Evolutionary conservation across 2,888 invertebrate species (phyloP).

Genomic region (Lamellibrachia satsuma): DNA sequence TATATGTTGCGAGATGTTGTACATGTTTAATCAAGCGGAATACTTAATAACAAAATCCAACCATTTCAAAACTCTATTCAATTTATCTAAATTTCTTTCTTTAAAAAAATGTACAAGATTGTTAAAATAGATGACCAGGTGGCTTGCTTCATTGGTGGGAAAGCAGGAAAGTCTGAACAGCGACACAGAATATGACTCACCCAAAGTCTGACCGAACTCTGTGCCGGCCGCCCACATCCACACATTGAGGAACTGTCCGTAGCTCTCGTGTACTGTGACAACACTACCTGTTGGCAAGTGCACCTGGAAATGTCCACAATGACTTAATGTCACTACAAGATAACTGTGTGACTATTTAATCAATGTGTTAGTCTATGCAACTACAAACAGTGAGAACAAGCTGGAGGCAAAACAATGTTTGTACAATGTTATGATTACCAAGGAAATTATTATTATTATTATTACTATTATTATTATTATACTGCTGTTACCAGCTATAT

Average conservation of each 20-base stretch:
- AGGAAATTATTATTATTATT: too few relatives aligned
- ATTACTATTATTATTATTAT: too few relatives aligned
- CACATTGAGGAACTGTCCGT: slow-evolving; percentile 27
- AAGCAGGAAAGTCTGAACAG: background rate
- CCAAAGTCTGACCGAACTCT: slow-evolving; percentile 28
- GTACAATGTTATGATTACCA: too few relatives aligned
- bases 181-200: background rate
- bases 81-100: background rate
- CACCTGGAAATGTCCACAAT: slow-evolving; percentile 38
- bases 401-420: too few relatives aligned
- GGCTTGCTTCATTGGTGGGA: background rate
- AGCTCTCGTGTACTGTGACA: slow-evolving; percentile 28
- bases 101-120: background rate
- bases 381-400: too few relatives aligned
- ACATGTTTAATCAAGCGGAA: too few relatives aligned
- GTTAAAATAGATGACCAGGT: background rate
- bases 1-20: background rate
- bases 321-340: too few relatives aligned
- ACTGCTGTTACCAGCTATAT: too few relatives aligned
- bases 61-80: background rate
- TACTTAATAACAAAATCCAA: background rate
- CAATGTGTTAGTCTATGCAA: too few relatives aligned
- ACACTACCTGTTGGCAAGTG: slow-evolving; percentile 30
- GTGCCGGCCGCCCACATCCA: slow-evolving; percentile 28
- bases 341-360: too few relatives aligned